A percentile compares a stretch with the other conserved stretches of the same genome.
phyloP scores from a whole-genome alignment of 1,140 invertebrate genomes.

The Sipha flava region DNA sequence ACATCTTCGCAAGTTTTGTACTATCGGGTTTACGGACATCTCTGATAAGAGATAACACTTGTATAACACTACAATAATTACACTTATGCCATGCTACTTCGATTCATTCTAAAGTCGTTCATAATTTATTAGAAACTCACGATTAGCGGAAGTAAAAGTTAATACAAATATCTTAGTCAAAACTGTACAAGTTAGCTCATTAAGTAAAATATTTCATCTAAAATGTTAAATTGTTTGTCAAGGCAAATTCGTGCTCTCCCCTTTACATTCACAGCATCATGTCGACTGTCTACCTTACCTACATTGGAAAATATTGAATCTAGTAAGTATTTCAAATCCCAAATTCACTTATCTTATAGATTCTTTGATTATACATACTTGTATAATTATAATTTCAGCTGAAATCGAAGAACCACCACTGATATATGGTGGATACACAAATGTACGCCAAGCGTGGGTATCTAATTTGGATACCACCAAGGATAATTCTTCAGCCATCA shows the following conservation, averaged over 20 bases:
- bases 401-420: slow-evolving; percentile 32
- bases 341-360: background rate
- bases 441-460: slow-evolving; percentile 78
- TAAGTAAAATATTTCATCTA: background rate
- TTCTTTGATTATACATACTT: background rate
- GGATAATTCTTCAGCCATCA: slow-evolving; percentile 70
- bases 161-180: no score
- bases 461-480: slow-evolving; percentile 75
- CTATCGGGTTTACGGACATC: no score
- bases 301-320: background rate
- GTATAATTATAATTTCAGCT: background rate
- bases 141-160: no score
- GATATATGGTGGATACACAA: slow-evolving; percentile 29
- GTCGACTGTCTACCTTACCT: background rate
- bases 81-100: no score
- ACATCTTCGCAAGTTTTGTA: no score
- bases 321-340: background rate
- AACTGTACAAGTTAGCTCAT: no score
- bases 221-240: slow-evolving; percentile 8
- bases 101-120: no score
- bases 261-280: background rate
- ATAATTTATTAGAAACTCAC: no score
- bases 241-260: background rate
- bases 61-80: no score
- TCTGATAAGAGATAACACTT: no score